Percentiles rank a stretch among this genome's conserved stretches.
phyloP scores from a whole-genome alignment of 1,140 invertebrate species.

The Nasonia giraulti region DNA sequence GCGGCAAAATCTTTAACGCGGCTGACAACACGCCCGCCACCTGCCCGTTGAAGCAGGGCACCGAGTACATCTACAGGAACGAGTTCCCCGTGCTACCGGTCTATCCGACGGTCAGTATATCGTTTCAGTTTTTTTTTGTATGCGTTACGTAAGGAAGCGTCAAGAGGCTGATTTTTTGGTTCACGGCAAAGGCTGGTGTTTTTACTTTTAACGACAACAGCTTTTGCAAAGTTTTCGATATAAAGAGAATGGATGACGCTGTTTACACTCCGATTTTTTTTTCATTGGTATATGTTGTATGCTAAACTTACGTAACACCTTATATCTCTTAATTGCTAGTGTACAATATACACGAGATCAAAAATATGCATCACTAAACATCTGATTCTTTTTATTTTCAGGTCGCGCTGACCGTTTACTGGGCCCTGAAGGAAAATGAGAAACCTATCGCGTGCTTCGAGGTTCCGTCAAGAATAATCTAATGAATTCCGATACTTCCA shows the following conservation, averaged over 20 bases:
- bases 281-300: too few species aligned
- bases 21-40: slow-evolving; percentile 74
- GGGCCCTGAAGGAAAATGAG: slow-evolving; percentile 74
- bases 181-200: neutral
- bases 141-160: neutral
- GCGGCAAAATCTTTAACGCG: slow-evolving; percentile 77
- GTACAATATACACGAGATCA: neutral
- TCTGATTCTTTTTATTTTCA: slow-evolving; percentile 59
- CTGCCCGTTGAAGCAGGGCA: slow-evolving; percentile 81
- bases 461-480: slow-evolving; percentile 78
- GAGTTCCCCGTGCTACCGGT: slow-evolving; percentile 79
- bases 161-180: neutral
- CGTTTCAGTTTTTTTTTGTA: neutral
- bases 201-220: neutral
- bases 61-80: slow-evolving; percentile 81
- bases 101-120: slow-evolving; percentile 79
- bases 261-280: too few species aligned
- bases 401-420: slow-evolving; percentile 77
- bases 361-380: neutral
- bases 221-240: neutral
- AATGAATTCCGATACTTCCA: neutral
- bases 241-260: too few species aligned
- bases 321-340: slow-evolving; percentile 9
- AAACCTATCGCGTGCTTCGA: slow-evolving; percentile 78
- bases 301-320: too few species aligned